These are phyloP conservation scores for Rutilus rutilus DNA, from an alignment of 2,113 vertebrate species.

Conservation along the genomic window DNA sequence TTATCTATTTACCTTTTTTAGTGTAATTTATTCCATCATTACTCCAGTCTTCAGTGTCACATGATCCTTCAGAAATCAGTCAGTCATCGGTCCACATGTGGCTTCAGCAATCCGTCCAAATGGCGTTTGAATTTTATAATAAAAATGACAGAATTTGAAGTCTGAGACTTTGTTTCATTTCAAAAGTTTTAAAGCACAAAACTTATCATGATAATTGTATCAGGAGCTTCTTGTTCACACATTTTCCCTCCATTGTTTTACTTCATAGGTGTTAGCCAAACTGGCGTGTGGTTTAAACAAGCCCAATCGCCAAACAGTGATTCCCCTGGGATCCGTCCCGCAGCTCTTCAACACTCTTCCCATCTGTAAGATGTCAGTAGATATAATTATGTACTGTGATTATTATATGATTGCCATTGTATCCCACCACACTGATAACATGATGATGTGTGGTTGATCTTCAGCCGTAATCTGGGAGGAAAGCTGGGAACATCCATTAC, in stretches of 20 bases:
- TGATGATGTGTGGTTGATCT: not conserved
- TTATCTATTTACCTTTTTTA: too few relatives aligned
- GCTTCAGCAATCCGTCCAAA: too few relatives aligned
- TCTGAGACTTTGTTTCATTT: too few relatives aligned
- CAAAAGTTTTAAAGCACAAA: too few relatives aligned
- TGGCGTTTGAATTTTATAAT: too few relatives aligned
- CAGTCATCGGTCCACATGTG: too few relatives aligned
- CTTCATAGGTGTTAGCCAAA: constrained; percentile 87
- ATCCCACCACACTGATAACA: not conserved
- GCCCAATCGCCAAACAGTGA: constrained; percentile 90
- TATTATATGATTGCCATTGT: not conserved
- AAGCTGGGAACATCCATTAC: constrained; percentile 88
- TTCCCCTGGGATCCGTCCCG: constrained; percentile 82
- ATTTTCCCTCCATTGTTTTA: not conserved
- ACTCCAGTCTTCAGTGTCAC: too few relatives aligned
- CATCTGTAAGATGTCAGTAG: constrained; percentile 88
- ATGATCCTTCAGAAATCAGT: too few relatives aligned
- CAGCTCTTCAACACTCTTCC: constrained; percentile 88
- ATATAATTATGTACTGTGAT: not conserved
- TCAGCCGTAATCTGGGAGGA: constrained; percentile 90
- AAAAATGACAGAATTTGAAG: too few relatives aligned
- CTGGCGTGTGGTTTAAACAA: constrained; percentile 95
- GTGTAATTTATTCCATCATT: too few relatives aligned
- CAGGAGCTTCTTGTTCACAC: too few relatives aligned
- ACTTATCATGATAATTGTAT: too few relatives aligned